phyloP scores from a whole-genome alignment of 2,888 invertebrate genomes.

The Phytoseiulus persimilis region DNA sequence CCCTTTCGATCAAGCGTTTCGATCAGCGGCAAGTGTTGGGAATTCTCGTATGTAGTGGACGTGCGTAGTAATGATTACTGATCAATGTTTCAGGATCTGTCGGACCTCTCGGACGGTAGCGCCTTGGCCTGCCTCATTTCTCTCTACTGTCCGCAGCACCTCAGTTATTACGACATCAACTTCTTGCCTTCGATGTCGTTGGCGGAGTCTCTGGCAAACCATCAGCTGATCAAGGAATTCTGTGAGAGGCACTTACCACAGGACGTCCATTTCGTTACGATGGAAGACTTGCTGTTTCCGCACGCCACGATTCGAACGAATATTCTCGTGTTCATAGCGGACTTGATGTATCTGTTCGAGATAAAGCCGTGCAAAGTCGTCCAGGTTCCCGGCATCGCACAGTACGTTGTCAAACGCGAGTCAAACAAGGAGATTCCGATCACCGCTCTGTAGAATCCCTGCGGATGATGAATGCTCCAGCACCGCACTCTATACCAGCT shows the following conservation, averaged over 20 bases:
- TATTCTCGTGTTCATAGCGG: constrained; percentile 17
- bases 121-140: constrained; percentile 23
- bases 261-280: constrained; percentile 11
- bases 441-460: not conserved
- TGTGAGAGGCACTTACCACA: constrained; percentile 32
- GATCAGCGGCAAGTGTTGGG: not conserved
- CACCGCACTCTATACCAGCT: not conserved
- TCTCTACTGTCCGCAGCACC: constrained; percentile 18
- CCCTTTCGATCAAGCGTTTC: not conserved
- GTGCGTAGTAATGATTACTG: not conserved
- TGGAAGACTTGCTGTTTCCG: constrained; percentile 26
- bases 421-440: constrained; percentile 9
- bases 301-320: constrained; percentile 26
- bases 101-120: constrained; percentile 34
- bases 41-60: not conserved
- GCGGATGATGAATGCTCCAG: not conserved
- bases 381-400: constrained; percentile 29
- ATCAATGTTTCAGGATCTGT: constrained; percentile 16
- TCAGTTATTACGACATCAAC: constrained; percentile 14
- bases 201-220: constrained; percentile 12
- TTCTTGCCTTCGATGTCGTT: constrained; percentile 37
- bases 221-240: constrained; percentile 31
- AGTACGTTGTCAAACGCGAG: constrained; percentile 28
- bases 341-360: constrained; percentile 33
- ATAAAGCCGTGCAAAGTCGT: constrained; percentile 27